A percentile compares a stretch with the other conserved stretches of the same genome.
Conservation (phyloP, 1,140 invertebrate genomes). For the Trachymyrmex septentrionalis region DNA sequence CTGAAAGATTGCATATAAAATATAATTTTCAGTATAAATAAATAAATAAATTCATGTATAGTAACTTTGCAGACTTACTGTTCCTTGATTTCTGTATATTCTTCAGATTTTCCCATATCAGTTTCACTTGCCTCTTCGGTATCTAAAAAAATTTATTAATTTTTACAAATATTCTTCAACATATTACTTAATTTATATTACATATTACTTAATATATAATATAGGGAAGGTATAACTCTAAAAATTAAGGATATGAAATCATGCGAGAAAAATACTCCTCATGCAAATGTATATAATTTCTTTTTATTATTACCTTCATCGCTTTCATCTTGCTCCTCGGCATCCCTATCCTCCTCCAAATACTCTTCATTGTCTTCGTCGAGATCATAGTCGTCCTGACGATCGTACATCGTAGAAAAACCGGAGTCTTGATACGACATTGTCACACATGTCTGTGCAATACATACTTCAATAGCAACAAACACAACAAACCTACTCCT, state of each 20-base stretch:
- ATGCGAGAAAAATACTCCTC: background rate
- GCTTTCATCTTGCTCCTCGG: slow-evolving; percentile 85
- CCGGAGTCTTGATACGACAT: slow-evolving; percentile 79
- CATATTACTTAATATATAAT: background rate
- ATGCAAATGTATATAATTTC: background rate
- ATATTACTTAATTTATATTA: background rate
- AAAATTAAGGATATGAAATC: background rate
- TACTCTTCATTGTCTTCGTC: slow-evolving; percentile 86
- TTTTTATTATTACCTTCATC: slow-evolving; percentile 83
- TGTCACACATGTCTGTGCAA: background rate
- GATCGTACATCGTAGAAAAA: slow-evolving; percentile 80
- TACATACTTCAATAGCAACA: background rate
- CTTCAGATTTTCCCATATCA: slow-evolving; percentile 93
- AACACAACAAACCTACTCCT: background rate
- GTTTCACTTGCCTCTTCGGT: slow-evolving; percentile 96
- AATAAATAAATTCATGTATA: background rate
- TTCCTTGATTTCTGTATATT: slow-evolving; percentile 95
- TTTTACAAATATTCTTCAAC: slow-evolving; percentile 12
- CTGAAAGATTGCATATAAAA: slow-evolving; percentile 85
- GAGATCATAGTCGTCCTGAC: slow-evolving; percentile 85
- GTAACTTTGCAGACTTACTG: slow-evolving; percentile 89
- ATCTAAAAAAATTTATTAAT: slow-evolving; percentile 88
- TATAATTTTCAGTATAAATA: background rate
- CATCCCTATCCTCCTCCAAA: slow-evolving; percentile 83
- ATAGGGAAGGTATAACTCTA: background rate